These are phyloP conservation scores for Enteromius unitaeniatus DNA, from an alignment of 2,797 vertebrate species.

Conservation along the genomic window DNA sequence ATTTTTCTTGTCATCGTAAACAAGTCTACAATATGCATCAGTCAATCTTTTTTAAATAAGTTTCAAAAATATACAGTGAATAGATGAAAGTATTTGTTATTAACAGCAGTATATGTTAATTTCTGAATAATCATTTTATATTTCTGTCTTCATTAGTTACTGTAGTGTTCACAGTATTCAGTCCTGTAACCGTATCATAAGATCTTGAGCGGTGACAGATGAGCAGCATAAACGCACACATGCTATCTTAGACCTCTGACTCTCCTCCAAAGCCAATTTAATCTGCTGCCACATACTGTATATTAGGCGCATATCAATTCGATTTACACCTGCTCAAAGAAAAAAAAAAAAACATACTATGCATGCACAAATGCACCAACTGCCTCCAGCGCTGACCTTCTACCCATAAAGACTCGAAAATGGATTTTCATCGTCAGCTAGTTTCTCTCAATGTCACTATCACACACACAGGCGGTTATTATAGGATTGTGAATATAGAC, in stretches of 20 bases:
- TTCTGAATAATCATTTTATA: too few species aligned
- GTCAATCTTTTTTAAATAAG: too few species aligned
- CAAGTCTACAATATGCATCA: too few species aligned
- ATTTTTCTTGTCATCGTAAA: too few species aligned
- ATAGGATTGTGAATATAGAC: constrained; percentile 50
- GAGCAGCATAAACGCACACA: constrained; percentile 1
- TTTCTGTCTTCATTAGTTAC: neutral
- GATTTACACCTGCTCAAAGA: constrained; percentile 36
- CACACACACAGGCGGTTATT: constrained; percentile 43
- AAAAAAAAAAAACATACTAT: neutral
- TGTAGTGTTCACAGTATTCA: neutral
- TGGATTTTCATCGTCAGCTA: constrained; percentile 40
- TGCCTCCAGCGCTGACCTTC: constrained; percentile 27
- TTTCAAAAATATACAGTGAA: too few species aligned
- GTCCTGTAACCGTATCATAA: neutral
- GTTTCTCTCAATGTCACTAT: constrained; percentile 27
- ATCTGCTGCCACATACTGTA: constrained; percentile 16
- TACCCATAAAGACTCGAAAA: constrained; percentile 35
- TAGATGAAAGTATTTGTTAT: too few species aligned
- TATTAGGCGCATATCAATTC: constrained; percentile 32
- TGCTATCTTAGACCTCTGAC: constrained; percentile 1
- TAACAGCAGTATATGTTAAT: too few species aligned
- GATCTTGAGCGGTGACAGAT: constrained; percentile 6
- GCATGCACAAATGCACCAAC: constrained; percentile 12
- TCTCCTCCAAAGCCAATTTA: constrained; percentile 27